Percentiles rank a stretch among this genome's conserved stretches.
Evolutionary conservation across 1,140 invertebrate species (phyloP).

Genomic region (Diorhabda elongata): DNA sequence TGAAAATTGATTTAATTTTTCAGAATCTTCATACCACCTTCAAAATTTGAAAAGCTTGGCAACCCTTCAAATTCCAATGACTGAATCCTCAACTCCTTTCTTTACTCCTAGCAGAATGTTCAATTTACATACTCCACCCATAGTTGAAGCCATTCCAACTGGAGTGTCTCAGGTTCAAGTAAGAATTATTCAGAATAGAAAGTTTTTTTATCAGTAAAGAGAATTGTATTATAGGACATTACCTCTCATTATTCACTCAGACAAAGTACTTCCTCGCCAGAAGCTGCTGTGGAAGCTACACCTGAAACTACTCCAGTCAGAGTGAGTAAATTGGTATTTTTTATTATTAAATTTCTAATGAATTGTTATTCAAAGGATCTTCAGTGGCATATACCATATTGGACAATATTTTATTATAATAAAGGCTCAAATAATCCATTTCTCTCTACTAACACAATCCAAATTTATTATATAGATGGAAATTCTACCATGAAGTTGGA

Average conservation of each 20-base stretch:
- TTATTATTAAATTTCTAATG: not conserved
- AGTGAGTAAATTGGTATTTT: slow-evolving; percentile 22
- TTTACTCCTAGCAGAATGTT: slow-evolving; percentile 38
- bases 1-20: not conserved
- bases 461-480: too few relatives aligned
- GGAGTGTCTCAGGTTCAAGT: slow-evolving; percentile 36
- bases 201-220: too few relatives aligned
- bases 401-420: too few relatives aligned
- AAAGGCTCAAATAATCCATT: too few relatives aligned
- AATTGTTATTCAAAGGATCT: too few relatives aligned
- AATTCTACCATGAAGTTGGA: too few relatives aligned
- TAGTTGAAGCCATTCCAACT: slow-evolving; percentile 30
- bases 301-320: slow-evolving; percentile 78
- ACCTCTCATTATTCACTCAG: slow-evolving; percentile 29
- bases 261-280: slow-evolving; percentile 65
- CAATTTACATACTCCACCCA: slow-evolving; percentile 36
- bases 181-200: not conserved
- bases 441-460: too few relatives aligned
- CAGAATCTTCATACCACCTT: slow-evolving; percentile 31
- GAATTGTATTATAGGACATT: not conserved
- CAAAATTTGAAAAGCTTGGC: slow-evolving; percentile 28
- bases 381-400: too few relatives aligned
- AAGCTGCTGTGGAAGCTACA: slow-evolving; percentile 81
- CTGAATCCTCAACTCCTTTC: slow-evolving; percentile 22
- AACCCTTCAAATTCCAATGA: slow-evolving; percentile 23